Percentiles rank a stretch among this genome's conserved stretches.
Conservation (phyloP, 2,888 invertebrate species). For the Nomada fucata region DNA sequence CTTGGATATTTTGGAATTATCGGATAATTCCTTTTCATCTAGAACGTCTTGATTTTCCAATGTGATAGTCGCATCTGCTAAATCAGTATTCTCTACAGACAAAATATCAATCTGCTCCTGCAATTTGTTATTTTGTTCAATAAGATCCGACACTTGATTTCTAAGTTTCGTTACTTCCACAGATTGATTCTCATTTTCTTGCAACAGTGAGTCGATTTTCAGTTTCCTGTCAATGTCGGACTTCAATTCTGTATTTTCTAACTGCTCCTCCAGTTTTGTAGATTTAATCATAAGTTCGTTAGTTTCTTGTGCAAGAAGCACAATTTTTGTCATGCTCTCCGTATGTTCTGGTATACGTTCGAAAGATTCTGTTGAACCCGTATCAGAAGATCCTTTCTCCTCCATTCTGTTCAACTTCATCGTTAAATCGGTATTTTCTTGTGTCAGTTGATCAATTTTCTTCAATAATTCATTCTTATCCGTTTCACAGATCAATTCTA, state of each 20-base stretch:
- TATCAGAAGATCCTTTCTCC: slow-evolving; percentile 81
- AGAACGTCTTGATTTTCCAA: slow-evolving; percentile 50
- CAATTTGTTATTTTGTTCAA: slow-evolving; percentile 63
- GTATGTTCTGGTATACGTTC: slow-evolving; percentile 77
- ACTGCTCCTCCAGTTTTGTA: slow-evolving; percentile 77
- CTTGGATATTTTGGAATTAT: slow-evolving; percentile 35
- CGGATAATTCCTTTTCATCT: slow-evolving; percentile 10
- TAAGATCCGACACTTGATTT: slow-evolving; percentile 55
- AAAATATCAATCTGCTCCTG: slow-evolving; percentile 59
- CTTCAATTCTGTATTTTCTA: slow-evolving; percentile 61
- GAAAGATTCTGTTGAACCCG: slow-evolving; percentile 82
- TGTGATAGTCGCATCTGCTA: slow-evolving; percentile 52
- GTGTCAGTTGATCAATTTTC: slow-evolving; percentile 77
- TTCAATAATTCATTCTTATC: slow-evolving; percentile 77
- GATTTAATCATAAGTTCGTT: slow-evolving; percentile 78
- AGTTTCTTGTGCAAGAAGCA: slow-evolving; percentile 78
- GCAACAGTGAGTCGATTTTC: slow-evolving; percentile 58
- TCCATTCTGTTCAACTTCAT: slow-evolving; percentile 78
- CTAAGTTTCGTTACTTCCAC: slow-evolving; percentile 72
- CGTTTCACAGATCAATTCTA: slow-evolving; percentile 77
- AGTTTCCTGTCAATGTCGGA: slow-evolving; percentile 24
- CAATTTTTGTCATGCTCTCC: slow-evolving; percentile 70
- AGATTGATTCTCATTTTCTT: slow-evolving; percentile 73
- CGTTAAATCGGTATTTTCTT: slow-evolving; percentile 77
- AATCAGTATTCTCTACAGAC: slow-evolving; percentile 62